Base-by-base conservation (phyloP, 2,113 vertebrate genomes). In the Hyaena hyaena region DNA sequence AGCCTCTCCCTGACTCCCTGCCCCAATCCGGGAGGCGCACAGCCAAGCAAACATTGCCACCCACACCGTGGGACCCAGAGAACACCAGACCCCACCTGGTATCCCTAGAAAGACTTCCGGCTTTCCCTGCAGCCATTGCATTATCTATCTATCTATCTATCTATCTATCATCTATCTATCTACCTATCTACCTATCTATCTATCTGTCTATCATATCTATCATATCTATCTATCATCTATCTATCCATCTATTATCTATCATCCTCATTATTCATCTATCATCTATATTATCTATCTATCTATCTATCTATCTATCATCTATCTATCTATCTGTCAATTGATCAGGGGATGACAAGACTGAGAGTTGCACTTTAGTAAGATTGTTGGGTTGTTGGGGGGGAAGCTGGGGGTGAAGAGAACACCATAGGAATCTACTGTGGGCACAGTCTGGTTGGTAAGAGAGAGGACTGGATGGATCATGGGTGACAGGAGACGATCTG, bases 61-160 rank as follows among this genome's bases (percentile, higher is more conserved):
- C 50, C 26, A 43, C 4, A 19, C 4, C 2, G 0, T 33, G 68
- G 39, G 74, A 69, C 43, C 50, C 43, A 65, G 10, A 74, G 19
- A 85, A 26, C 3, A 10, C 28, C 35, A 31, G 28, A 33, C 17
- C 43, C 39, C 21, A 35, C 15, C 48, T 84, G 31, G 82, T 21
- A 31, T 2, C 45, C 43, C 11, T 0, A 48, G 39, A 39, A 39
- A 39, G 68, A 26, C 8, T 58, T 81, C 35, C 0, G 0, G 7
- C 14, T n/a, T 63, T 93, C 31, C 14, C 16, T 43, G n/a, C 5
- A 63, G 39, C 19, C 31, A 61, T 23, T 23, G 21, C 58, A 23
- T 61, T 61, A 61, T 61, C 58, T 61, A 61, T 61, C 58, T 61
- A 61, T 61, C 58, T 23, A 61, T 61, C 15, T 55, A 55, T 50